These are phyloP conservation scores for Ceraclea dissimilis DNA, from an alignment of 2,888 invertebrate genomes.

Conservation along the genomic window DNA sequence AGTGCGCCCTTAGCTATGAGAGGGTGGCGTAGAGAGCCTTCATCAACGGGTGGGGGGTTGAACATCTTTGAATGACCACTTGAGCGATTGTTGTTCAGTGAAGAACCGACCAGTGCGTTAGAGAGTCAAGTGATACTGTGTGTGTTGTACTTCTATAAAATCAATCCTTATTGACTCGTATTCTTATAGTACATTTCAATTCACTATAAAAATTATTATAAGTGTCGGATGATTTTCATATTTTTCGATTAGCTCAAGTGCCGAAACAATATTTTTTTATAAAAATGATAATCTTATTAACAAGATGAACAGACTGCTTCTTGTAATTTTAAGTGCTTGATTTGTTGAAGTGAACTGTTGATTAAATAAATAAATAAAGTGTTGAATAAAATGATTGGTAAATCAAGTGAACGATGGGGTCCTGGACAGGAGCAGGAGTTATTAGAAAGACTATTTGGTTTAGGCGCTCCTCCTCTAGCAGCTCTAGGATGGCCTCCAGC, in stretches of 20 bases:
- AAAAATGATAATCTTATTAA: no score
- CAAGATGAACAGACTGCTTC: no score
- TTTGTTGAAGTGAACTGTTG: background rate
- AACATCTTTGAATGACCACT: constrained; percentile 27
- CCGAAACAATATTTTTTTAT: no score
- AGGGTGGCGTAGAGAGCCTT: constrained; percentile 42
- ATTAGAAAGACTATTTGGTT: constrained; percentile 22
- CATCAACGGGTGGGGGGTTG: constrained; percentile 36
- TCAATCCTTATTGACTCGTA: no score
- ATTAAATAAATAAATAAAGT: constrained; percentile 7
- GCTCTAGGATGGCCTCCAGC: constrained; percentile 71
- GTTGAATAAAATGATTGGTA: constrained; percentile 21
- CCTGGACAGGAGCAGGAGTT: constrained; percentile 32
- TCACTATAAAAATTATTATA: no score
- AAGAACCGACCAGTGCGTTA: constrained; percentile 14
- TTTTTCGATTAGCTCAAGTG: no score
- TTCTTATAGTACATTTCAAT: no score
- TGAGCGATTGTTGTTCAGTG: constrained; percentile 15
- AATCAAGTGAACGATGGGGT: constrained; percentile 39
- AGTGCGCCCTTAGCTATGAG: constrained; percentile 44
- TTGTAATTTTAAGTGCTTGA: no score
- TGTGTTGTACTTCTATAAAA: background rate
- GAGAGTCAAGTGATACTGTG: constrained; percentile 12
- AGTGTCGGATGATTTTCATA: no score
- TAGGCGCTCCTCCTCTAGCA: constrained; percentile 49